phyloP scores from a whole-genome alignment of 2,888 invertebrate species.

The Eudasyphora cyanicolor region DNA sequence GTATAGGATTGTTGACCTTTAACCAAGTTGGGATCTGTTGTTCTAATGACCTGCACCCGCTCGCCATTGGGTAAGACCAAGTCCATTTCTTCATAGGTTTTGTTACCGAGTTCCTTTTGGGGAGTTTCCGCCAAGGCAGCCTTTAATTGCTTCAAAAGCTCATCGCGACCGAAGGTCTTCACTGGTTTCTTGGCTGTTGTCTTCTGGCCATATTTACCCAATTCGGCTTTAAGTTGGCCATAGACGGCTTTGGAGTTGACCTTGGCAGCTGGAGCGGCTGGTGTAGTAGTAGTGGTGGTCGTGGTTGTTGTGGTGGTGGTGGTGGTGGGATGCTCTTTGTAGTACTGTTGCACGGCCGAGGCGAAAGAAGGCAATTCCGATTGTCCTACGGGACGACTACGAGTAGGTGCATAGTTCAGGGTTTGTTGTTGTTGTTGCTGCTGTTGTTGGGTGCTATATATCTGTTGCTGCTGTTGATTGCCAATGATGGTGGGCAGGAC shows the following conservation, averaged over 20 bases:
- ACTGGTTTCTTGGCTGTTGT: conserved; percentile 77
- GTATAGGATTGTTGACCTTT: conserved; percentile 81
- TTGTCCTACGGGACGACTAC: conserved; percentile 80
- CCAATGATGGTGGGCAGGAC: conserved; percentile 77
- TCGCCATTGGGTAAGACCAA: conserved; percentile 88
- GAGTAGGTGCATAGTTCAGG: conserved; percentile 75
- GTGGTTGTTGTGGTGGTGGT: conserved; percentile 86
- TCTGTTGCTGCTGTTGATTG: conserved; percentile 72
- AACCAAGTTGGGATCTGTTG: conserved; percentile 86
- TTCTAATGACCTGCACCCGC: conserved; percentile 87
- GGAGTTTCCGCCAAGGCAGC: conserved; percentile 87
- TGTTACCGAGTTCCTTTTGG: conserved; percentile 83
- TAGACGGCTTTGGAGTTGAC: conserved; percentile 81
- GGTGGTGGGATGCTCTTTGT: conserved; percentile 85
- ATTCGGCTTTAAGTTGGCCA: conserved; percentile 83
- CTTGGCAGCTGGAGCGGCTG: conserved; percentile 79
- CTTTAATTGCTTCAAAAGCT: conserved; percentile 87
- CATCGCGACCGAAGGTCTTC: conserved; percentile 85
- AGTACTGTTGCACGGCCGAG: conserved; percentile 85
- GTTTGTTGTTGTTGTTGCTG: conserved; percentile 61
- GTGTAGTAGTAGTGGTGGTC: conserved; percentile 82
- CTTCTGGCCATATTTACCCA: conserved; percentile 74
- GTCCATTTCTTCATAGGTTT: conserved; percentile 87
- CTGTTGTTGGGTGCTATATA: conserved; percentile 54
- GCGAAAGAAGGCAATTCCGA: conserved; percentile 84